Percentiles rank a stretch among this genome's conserved stretches.
These are phyloP conservation scores for Xiphorhynchus elegans DNA, from an alignment of 2,113 vertebrate genomes.

Conservation along the genomic window DNA sequence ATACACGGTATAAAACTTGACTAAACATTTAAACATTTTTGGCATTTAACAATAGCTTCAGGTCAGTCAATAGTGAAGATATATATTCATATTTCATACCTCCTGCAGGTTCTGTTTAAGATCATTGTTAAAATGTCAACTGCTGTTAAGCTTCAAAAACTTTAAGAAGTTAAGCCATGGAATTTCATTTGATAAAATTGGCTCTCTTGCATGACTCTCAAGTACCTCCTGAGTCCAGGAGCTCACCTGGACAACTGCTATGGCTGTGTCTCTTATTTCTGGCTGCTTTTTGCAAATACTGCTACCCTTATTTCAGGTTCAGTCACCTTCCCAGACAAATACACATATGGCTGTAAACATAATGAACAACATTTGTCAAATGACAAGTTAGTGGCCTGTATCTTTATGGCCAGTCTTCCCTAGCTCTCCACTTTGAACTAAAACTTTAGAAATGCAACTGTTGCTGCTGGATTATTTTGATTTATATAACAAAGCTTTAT, in stretches of 20 bases:
- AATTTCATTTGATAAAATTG: not conserved
- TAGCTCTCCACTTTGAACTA: not conserved
- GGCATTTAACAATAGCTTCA: not conserved
- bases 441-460: not conserved
- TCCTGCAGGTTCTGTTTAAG: not conserved
- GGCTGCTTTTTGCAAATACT: not conserved
- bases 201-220: not conserved
- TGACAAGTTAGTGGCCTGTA: not conserved
- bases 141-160: not conserved
- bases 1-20: not conserved
- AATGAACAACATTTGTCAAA: not conserved
- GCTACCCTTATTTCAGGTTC: not conserved
- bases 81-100: not conserved
- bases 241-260: not conserved
- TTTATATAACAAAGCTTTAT: not conserved
- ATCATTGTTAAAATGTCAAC: not conserved
- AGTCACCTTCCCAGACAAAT: not conserved
- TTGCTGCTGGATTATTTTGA: not conserved
- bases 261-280: not conserved
- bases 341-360: not conserved
- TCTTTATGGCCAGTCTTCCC: not conserved
- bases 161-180: not conserved
- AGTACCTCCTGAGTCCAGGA: not conserved
- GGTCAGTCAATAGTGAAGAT: not conserved
- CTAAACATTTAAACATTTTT: not conserved